These are phyloP conservation scores for Drosophila bifasciata DNA, from an alignment of 1,140 invertebrate species.

Conservation along the genomic window DNA sequence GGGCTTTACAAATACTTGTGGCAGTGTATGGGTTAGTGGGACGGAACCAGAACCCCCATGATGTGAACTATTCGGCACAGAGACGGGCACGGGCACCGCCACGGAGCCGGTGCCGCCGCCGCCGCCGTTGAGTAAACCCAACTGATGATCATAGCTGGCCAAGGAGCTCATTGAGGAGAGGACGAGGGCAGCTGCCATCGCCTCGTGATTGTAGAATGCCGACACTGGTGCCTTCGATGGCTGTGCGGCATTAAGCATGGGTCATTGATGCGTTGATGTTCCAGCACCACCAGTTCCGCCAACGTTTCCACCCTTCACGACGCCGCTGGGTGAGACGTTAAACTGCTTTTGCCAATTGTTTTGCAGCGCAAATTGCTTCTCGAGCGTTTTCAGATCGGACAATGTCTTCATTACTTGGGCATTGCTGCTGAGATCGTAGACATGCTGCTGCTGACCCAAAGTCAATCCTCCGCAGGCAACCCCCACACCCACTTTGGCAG, in stretches of 20 bases:
- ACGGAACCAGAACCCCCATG: too few species aligned
- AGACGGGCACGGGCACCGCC: not conserved
- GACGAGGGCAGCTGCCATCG: conserved; percentile 73
- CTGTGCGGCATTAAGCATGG: conserved; percentile 60
- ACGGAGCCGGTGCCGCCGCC: not conserved
- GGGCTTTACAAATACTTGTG: conserved; percentile 82
- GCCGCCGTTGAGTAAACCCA: conserved; percentile 5
- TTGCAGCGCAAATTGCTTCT: conserved; percentile 39
- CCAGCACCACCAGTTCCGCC: conserved; percentile 12
- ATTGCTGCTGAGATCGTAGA: conserved; percentile 48
- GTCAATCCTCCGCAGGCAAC: conserved; percentile 2
- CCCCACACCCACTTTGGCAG: conserved; percentile 9
- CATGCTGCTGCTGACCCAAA: not conserved
- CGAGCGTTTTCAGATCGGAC: conserved; percentile 49
- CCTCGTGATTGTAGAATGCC: conserved; percentile 78
- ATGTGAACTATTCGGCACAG: too few species aligned
- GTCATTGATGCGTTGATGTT: conserved; percentile 69
- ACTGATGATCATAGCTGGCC: conserved; percentile 59
- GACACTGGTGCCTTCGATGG: conserved; percentile 61
- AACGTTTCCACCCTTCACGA: conserved; percentile 12
- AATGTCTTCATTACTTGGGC: conserved; percentile 56
- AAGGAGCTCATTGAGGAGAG: conserved; percentile 72
- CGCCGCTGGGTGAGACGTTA: conserved; percentile 12
- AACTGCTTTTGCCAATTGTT: conserved; percentile 37
- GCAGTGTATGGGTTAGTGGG: conserved; percentile 59